phyloP scores from a whole-genome alignment of 30 jellyfish, hydroid and myxozoan species.

The Hydractinia symbiolongicarpus region DNA sequence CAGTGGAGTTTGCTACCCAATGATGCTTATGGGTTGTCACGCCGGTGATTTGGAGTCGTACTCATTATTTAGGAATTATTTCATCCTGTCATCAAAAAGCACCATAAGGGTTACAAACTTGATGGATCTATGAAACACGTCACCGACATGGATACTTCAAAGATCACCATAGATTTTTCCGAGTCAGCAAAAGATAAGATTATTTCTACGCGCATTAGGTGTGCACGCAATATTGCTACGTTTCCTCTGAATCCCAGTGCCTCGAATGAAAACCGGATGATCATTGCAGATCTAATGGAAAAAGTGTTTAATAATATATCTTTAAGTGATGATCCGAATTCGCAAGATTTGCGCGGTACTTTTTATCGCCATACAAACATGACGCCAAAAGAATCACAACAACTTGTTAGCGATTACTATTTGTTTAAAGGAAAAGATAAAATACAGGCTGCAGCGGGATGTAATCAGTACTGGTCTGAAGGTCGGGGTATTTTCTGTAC shows the following conservation, averaged over 20 bases:
- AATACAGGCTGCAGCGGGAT: slow-evolving; percentile 22
- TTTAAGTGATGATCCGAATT: slow-evolving; percentile 3
- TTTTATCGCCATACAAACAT: slow-evolving; percentile 6
- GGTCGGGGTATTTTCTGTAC: slow-evolving; percentile 20
- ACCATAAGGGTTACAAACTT: slow-evolving; percentile 9
- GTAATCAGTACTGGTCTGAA: slow-evolving; percentile 15
- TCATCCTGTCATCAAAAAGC: slow-evolving; percentile 14
- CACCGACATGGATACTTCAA: slow-evolving; percentile 8
- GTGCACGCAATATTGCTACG: slow-evolving; percentile 21
- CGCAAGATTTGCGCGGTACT: slow-evolving; percentile 10
- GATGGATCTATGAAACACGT: slow-evolving; percentile 27
- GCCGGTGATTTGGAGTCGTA: slow-evolving; percentile 22
- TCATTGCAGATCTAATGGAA: slow-evolving; percentile 22
- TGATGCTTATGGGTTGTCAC: slow-evolving; percentile 10
- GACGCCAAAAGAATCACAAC: neutral
- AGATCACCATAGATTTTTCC: slow-evolving; percentile 9
- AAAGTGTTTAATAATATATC: slow-evolving; percentile 6
- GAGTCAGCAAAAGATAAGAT: slow-evolving; percentile 16
- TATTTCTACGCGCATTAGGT: slow-evolving; percentile 7
- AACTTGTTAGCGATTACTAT: neutral
- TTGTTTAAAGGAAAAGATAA: slow-evolving; percentile 25
- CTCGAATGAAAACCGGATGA: neutral
- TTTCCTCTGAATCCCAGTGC: slow-evolving; percentile 18
- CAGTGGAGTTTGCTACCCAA: slow-evolving; percentile 18
- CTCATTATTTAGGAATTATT: neutral